Evolutionary conservation across 2,797 vertebrate genomes (phyloP), one percentile per base, ranked within the genome.

Genomic region (Chiroxiphia lanceolata): DNA sequence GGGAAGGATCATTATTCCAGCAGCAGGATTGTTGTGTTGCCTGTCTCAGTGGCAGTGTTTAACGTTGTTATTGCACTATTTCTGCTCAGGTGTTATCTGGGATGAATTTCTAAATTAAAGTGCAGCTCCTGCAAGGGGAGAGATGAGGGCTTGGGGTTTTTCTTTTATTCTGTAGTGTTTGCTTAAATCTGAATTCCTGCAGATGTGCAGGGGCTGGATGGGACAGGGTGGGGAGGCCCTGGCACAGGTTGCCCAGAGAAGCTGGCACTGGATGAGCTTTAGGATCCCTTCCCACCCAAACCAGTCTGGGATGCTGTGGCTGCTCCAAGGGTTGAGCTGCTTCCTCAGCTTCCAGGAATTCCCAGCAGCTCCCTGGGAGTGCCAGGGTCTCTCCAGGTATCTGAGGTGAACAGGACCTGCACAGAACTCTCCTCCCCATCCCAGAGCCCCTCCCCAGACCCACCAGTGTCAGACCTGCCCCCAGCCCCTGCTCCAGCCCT

Each of bases 371-470:
- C 3, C 74, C 57, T 15, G 29, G 2, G 18, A 23, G 42, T 2
- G 16, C 42, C 72, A 38, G 42, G 5, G 4, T 33, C 64, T 27
- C 7, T 15, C 36, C 76, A 20, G 50, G 21, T 2, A 14, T 56
- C 69, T 2, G 6, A 21, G 2, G 10, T 3, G 5, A 38, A 12
- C 0, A 36, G 56, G 31, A 74, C 6, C 47, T 6, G 3, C 34
- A 13, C 8, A 5, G 5, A 23, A 2, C 53, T 22, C 42, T 38
- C 38, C 47, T 47, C 13, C 11, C 47, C 53, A 4, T 0, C 31
- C 69, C 69, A 18, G n/a, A 13, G 57, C 14, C 0, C 1, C 9
- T 50, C 29, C 36, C 29, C 29, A 11, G 31, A 3, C 23, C 23
- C 59, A 16, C 19, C 23, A 23, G 53, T 3, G 1, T 1, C 42